Evolutionary conservation across 2,888 invertebrate species (phyloP), one percentile per base, ranked within the genome.

Genomic region (Epirrhoe tristata): DNA sequence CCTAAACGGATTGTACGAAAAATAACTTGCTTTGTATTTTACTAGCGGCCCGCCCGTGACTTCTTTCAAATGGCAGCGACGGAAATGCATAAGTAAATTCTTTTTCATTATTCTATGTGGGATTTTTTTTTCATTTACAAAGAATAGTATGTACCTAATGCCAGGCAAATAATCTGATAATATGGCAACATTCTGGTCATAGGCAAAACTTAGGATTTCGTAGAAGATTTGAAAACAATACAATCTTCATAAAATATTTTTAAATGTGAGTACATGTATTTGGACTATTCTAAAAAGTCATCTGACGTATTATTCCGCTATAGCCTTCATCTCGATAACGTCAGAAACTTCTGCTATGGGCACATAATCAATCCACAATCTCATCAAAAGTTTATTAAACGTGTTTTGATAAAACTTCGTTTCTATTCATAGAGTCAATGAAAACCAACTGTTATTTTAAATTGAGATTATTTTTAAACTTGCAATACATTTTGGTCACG

Each of bases 361-460:
- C 51, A 50, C 39, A 6, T 16, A 60, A 61, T 67, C 54, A 36
- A 53, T 59, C 54, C 10, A 46, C 31, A 57, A 64, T 58, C 54
- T 66, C 50, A 64, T 66, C 66, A 58, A 17, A 53, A 66, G 32
- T 65, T 46, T 55, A 59, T 53, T 58, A 57, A 63, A 68, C 68
- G 32, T 54, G 69, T 65, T 66, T 59, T 51, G 58, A 46, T 56
- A 24, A 48, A 66, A 60, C 36, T 61, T 17, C 36, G 34, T 55
- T 58, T 51, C 16, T 52, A 59, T 59, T 59, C 31, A 52, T 24
- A 59, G 10, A 39, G 31, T 51, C 52, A 31, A 59, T 59, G 43
- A 12, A 62, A 56, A 24, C 16, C 16, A 67, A 51, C 51, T 63
- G 66, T 65, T 46, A n/a, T 56, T 61, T 58, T 64, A 67, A 43